These are phyloP conservation scores for Medauroidea extradentata DNA, from an alignment of 1,140 invertebrate species.

Conservation along the genomic window DNA sequence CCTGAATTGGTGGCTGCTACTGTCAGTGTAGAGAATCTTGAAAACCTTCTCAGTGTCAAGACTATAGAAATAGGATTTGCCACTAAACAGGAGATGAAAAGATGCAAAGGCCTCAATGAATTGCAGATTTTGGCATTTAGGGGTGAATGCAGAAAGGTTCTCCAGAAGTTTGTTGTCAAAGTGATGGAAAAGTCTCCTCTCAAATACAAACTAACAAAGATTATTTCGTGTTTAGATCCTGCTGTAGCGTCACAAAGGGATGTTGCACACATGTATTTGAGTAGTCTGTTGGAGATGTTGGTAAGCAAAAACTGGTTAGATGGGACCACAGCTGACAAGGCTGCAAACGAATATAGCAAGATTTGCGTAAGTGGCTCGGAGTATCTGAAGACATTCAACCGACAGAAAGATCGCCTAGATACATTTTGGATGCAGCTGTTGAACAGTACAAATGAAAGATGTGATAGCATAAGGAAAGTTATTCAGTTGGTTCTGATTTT, in stretches of 20 bases:
- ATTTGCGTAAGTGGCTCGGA: neutral
- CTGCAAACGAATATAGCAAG: too few species aligned
- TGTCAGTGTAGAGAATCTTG: too few species aligned
- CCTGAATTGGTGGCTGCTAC: neutral
- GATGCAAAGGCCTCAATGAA: conserved; percentile 6
- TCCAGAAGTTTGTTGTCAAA: conserved; percentile 14
- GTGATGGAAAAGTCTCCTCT: conserved; percentile 4
- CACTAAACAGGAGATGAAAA: conserved; percentile 2
- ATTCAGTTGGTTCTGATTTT: conserved; percentile 17
- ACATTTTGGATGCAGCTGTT: conserved; percentile 9
- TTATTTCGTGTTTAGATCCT: conserved; percentile 11
- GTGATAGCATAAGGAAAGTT: conserved; percentile 2
- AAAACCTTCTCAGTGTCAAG: too few species aligned
- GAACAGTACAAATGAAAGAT: neutral
- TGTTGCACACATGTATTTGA: too few species aligned
- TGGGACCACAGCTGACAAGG: too few species aligned
- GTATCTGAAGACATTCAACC: conserved; percentile 6
- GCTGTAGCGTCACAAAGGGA: neutral
- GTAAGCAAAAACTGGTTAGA: too few species aligned
- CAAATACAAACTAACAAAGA: conserved; percentile 2
- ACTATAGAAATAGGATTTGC: conserved; percentile 6
- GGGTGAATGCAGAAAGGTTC: conserved; percentile 7
- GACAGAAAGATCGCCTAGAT: conserved; percentile 7
- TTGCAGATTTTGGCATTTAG: conserved; percentile 9
- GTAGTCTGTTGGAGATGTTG: too few species aligned